These are phyloP conservation scores for Monomorium pharaonis DNA, from an alignment of 1,140 invertebrate species.

Conservation along the genomic window DNA sequence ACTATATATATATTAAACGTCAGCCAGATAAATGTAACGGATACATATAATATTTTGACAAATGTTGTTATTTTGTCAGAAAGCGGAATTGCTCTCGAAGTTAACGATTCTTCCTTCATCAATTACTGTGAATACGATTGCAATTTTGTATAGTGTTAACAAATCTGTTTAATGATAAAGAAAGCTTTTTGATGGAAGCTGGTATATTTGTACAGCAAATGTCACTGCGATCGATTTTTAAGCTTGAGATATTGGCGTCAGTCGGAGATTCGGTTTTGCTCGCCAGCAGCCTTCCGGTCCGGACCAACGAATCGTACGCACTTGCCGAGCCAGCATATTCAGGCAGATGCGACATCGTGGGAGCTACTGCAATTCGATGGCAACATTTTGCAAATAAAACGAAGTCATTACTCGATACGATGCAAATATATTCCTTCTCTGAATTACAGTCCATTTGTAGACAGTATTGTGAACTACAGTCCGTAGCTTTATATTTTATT, in stretches of 20 bases:
- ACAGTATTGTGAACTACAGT: too few relatives aligned
- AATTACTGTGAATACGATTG: slow-evolving; percentile 74
- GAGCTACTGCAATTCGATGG: slow-evolving; percentile 19
- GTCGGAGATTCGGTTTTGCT: slow-evolving; percentile 61
- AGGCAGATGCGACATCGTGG: slow-evolving; percentile 60
- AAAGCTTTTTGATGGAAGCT: slow-evolving; percentile 66
- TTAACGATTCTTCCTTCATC: slow-evolving; percentile 3
- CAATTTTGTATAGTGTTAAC: slow-evolving; percentile 65
- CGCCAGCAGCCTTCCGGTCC: slow-evolving; percentile 69
- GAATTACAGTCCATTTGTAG: too few relatives aligned
- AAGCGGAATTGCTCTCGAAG: slow-evolving; percentile 52
- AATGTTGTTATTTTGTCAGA: slow-evolving; percentile 70
- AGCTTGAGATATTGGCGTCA: slow-evolving; percentile 69
- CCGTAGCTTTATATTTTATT: too few relatives aligned
- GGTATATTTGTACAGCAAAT: slow-evolving; percentile 55
- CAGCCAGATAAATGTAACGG: neutral
- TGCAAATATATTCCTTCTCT: too few relatives aligned
- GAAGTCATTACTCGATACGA: slow-evolving; percentile 54
- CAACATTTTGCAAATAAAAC: slow-evolving; percentile 34
- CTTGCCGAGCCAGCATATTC: slow-evolving; percentile 63
- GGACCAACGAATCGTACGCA: slow-evolving; percentile 35
- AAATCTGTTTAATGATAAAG: slow-evolving; percentile 50
- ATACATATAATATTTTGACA: neutral
- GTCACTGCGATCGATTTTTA: slow-evolving; percentile 67
- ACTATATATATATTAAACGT: slow-evolving; percentile 51